phyloP scores from a whole-genome alignment of 92 coral and sea anemone genomes.

The Paramuricea clavata region DNA sequence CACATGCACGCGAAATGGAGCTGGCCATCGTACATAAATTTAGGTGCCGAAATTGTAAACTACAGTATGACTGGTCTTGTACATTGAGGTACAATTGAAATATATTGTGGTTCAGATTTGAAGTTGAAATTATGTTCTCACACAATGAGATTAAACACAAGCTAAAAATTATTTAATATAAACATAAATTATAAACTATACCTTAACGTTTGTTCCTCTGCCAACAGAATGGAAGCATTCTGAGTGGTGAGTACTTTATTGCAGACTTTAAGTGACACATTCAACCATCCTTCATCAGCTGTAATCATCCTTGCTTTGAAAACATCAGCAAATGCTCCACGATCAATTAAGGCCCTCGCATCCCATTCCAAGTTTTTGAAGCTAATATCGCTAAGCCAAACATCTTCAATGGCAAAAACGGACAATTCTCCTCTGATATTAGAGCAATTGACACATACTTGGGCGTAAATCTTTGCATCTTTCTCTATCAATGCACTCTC shows the following conservation, averaged over 20 bases:
- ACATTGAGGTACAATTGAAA: no score
- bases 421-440: neutral
- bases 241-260: conserved; percentile 33
- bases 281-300: conserved; percentile 51
- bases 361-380: neutral
- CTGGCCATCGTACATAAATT: no score
- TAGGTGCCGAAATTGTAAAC: no score
- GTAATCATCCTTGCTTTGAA: neutral
- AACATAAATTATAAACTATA: no score
- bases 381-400: neutral
- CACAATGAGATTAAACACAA: no score
- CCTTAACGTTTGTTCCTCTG: neutral
- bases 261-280: conserved; percentile 7
- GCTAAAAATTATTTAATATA: no score
- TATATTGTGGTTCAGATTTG: no score
- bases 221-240: conserved; percentile 21
- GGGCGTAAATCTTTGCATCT: neutral
- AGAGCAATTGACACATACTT: neutral
- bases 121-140: no score
- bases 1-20: no score
- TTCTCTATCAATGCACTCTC: neutral
- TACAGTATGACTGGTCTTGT: no score
- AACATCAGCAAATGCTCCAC: neutral
- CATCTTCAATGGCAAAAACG: neutral
- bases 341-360: neutral